Base-by-base conservation (phyloP, 1,140 invertebrate genomes). In the Acromyrmex charruanus region DNA sequence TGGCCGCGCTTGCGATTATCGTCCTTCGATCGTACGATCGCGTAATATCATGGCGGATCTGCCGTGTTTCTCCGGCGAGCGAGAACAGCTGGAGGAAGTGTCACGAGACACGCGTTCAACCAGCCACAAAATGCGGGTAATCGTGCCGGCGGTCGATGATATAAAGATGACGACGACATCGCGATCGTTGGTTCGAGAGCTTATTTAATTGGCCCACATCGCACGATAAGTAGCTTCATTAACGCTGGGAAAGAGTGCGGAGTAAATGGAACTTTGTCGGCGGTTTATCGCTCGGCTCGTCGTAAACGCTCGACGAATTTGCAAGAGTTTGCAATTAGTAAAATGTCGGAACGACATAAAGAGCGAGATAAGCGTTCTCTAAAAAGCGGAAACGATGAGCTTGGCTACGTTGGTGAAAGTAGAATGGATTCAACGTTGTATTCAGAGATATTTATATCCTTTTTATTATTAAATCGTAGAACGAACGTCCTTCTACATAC, bases 81-180 rank as follows among this genome's bases (percentile, higher is more conserved):
- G 53, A 16, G 39, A 87, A 80, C 87, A 90, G 88, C 89, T 90
- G 89, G 86, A 89, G 88, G 89, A 90, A 88, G 87, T 89, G 89
- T 90, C 88, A 88, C 63, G 85, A 74, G 87, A 63, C 39, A 51
- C 14, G 18, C 12, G 59, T 31, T 4, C 71, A 21, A 58, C 66
- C 59, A 28, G 49, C 7, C 25, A 21, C 87, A 71, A 89, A 49
- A 72, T 72, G 68, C 68, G 16, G 68, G 53, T 72, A 71, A 69
- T 80, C 79, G 53, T 49, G 65, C 31, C 16, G 63, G 31, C 12
- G n/a, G 21, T 4, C 14, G 58, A 74, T 51, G 49, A 55, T 35
- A 55, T 35, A 39, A 80, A 35, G 28, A 68, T 18, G 31, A 75
- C 18, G 21, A 21, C 74, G 58, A 21, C 49, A 14, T 16, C n/a